These are phyloP conservation scores for Hypercompe scribonia DNA, from an alignment of 2,888 invertebrate genomes.

Conservation along the genomic window DNA sequence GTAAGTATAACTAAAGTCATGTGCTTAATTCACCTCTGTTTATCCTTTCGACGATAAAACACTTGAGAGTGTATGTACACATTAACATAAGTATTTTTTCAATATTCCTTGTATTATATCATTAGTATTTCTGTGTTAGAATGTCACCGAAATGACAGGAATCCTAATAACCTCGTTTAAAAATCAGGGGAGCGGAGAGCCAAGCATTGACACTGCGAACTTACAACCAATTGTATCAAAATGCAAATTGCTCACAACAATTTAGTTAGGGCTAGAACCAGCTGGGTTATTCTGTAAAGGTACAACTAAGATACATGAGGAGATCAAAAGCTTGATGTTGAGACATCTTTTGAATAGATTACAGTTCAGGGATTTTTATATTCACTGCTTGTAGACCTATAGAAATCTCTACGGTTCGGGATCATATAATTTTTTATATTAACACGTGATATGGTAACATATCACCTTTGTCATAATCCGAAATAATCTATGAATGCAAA, in stretches of 20 bases:
- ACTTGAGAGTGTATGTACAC: no score
- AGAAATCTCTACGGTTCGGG: not conserved
- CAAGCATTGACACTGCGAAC: conserved; percentile 45
- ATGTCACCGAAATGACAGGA: conserved; percentile 34
- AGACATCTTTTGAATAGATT: not conserved
- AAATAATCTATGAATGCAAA: not conserved
- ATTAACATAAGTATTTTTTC: not conserved
- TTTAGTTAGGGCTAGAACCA: conserved; percentile 42
- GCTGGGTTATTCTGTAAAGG: conserved; percentile 17
- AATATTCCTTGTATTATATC: no score
- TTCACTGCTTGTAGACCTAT: not conserved
- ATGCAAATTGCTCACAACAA: conserved; percentile 55
- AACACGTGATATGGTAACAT: no score
- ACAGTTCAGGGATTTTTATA: not conserved
- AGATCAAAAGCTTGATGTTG: not conserved
- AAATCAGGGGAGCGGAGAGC: conserved; percentile 32
- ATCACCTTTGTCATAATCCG: not conserved
- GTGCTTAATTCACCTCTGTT: no score
- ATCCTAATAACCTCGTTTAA: conserved; percentile 40
- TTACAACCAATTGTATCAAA: conserved; percentile 54
- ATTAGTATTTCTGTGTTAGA: not conserved
- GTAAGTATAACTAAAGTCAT: no score
- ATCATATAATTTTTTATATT: not conserved
- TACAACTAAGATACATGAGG: not conserved
- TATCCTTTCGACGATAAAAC: no score